These are phyloP conservation scores for Polypterus bichir DNA, from an alignment of 2,113 vertebrate genomes.

Conservation along the genomic window DNA sequence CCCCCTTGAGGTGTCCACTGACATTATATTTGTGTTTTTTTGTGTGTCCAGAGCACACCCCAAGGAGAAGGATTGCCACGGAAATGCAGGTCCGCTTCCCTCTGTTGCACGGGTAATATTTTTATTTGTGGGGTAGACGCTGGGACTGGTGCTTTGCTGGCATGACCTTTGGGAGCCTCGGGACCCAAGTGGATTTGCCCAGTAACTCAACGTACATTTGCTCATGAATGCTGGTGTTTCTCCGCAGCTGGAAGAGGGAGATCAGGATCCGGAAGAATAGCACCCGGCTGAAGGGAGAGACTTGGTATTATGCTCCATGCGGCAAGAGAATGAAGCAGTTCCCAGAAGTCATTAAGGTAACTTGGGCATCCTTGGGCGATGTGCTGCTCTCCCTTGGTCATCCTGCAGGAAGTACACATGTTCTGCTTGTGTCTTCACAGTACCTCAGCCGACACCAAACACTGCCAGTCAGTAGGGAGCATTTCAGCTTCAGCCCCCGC, in stretches of 20 bases:
- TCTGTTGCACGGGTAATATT: conserved; percentile 68
- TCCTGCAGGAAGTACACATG: too few relatives aligned
- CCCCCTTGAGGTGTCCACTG: background rate
- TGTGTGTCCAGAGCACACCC: conserved; percentile 50
- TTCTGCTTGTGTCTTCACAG: conserved; percentile 32
- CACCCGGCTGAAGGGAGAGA: conserved; percentile 84
- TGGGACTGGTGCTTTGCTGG: too few relatives aligned
- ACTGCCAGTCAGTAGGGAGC: conserved; percentile 71
- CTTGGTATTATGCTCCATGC: conserved; percentile 93
- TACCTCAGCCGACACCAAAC: conserved; percentile 76
- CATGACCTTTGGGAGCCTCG: too few relatives aligned
- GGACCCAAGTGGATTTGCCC: too few relatives aligned
- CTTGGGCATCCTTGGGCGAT: background rate
- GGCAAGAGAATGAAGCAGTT: conserved; percentile 94
- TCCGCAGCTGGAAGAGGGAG: conserved; percentile 75
- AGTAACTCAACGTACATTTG: too few relatives aligned
- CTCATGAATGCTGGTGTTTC: conserved; percentile 6
- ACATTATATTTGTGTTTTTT: conserved; percentile 3
- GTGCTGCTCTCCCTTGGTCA: too few relatives aligned
- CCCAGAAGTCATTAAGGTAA: conserved; percentile 88
- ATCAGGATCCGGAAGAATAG: conserved; percentile 76
- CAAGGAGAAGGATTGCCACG: conserved; percentile 71
- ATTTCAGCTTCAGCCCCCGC: conserved; percentile 95
- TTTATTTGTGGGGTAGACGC: too few relatives aligned
- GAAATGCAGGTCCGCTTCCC: conserved; percentile 82